Percentiles rank a stretch among this genome's conserved stretches.
phyloP scores from a whole-genome alignment of 1,140 invertebrate species.

The Ericerus pela region DNA sequence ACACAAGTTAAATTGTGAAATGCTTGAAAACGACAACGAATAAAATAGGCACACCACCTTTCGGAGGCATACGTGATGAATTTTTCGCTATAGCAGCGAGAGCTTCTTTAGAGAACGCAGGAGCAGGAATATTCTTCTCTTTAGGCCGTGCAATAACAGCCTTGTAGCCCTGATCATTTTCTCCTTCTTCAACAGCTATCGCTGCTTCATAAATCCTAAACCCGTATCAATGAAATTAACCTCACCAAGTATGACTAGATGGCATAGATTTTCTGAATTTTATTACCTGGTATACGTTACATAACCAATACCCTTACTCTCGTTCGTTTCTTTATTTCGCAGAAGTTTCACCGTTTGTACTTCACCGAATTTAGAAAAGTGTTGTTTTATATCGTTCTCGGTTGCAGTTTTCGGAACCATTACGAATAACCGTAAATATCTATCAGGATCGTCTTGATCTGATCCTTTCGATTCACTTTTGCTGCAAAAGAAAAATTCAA shows the following conservation, averaged over 20 bases:
- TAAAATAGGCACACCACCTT: too few species aligned
- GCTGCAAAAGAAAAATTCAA: background rate
- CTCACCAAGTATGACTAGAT: background rate
- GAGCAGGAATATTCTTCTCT: conserved; percentile 34
- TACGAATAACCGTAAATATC: conserved; percentile 72
- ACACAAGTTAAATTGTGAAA: too few species aligned
- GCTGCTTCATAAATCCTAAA: conserved; percentile 58
- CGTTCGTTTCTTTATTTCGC: conserved; percentile 62
- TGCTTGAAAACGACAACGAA: too few species aligned
- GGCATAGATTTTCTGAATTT: background rate
- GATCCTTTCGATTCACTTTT: background rate
- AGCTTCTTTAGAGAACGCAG: too few species aligned
- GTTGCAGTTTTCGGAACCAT: conserved; percentile 65
- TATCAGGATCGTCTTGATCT: conserved; percentile 57
- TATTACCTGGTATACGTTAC: conserved; percentile 59
- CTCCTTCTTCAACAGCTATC: conserved; percentile 55
- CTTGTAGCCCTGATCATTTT: conserved; percentile 73
- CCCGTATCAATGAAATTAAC: background rate
- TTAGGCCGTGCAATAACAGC: conserved; percentile 87
- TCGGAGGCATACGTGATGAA: too few species aligned
- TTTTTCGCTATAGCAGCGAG: too few species aligned
- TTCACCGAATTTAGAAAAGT: conserved; percentile 70
- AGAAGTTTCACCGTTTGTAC: conserved; percentile 70
- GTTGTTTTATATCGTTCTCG: conserved; percentile 60
- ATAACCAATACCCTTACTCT: conserved; percentile 82